Evolutionary conservation across 2,888 invertebrate species (phyloP).

Genomic region (Yponomeuta sedellus): DNA sequence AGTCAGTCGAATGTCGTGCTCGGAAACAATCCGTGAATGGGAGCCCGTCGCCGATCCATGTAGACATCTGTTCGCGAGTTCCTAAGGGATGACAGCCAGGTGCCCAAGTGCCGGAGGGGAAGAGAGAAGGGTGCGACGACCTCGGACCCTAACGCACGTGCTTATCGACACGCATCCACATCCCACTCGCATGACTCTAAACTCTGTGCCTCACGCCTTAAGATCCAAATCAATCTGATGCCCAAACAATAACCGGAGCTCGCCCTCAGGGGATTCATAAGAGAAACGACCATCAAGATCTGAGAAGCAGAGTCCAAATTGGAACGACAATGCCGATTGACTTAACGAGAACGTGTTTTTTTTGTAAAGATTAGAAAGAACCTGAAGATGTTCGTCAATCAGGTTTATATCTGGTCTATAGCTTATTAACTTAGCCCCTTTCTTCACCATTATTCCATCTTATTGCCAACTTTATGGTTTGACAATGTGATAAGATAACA

Average conservation of each 20-base stretch:
- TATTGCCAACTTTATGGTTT: background rate
- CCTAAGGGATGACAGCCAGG: conserved; percentile 55
- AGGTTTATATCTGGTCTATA: conserved; percentile 8
- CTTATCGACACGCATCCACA: conserved; percentile 18
- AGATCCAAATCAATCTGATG: conserved; percentile 9
- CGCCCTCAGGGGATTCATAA: background rate
- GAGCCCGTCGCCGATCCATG: conserved; percentile 39
- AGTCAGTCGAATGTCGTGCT: background rate
- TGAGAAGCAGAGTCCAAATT: conserved; percentile 10
- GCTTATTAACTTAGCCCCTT: background rate
- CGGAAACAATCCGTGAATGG: conserved; percentile 21
- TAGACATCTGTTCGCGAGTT: conserved; percentile 61
- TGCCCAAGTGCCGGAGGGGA: conserved; percentile 56
- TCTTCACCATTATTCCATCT: background rate
- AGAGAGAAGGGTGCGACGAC: conserved; percentile 68
- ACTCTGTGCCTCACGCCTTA: background rate
- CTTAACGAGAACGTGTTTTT: conserved; percentile 7
- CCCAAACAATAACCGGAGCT: background rate
- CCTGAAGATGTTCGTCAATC: conserved; percentile 8
- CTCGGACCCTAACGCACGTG: conserved; percentile 54
- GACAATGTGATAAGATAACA: conserved; percentile 2
- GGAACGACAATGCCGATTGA: conserved; percentile 5
- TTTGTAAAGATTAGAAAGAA: conserved; percentile 11
- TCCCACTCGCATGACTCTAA: conserved; percentile 8
- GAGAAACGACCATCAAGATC: conserved; percentile 3